A percentile compares a stretch with the other conserved stretches of the same genome.
These are phyloP conservation scores for Scaptomyza cyrtandrae DNA, from an alignment of 2,888 invertebrate genomes.

Conservation along the genomic window DNA sequence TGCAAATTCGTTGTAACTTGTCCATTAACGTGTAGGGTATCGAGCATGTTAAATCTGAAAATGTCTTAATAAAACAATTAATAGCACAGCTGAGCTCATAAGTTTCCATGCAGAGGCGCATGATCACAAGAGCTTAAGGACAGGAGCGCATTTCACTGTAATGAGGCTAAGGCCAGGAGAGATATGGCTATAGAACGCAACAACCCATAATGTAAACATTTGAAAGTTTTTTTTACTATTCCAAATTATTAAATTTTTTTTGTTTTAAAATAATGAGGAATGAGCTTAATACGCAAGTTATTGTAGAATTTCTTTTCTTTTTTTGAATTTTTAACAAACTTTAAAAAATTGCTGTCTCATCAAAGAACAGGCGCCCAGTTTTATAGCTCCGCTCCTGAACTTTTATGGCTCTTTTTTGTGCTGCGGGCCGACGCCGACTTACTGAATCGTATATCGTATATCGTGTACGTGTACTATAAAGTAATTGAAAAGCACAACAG, in stretches of 20 bases:
- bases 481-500: slow-evolving; percentile 80
- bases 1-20: slow-evolving; percentile 5
- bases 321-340: too few species aligned
- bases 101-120: slow-evolving; percentile 61
- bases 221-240: too few species aligned
- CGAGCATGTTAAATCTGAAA: slow-evolving; percentile 76
- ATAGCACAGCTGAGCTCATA: slow-evolving; percentile 79
- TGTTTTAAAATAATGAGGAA: too few species aligned
- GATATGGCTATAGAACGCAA: too few species aligned
- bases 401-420: slow-evolving; percentile 25
- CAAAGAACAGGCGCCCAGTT: too few species aligned
- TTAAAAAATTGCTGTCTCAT: too few species aligned
- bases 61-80: slow-evolving; percentile 80
- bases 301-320: too few species aligned
- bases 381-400: slow-evolving; percentile 57
- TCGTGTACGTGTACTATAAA: slow-evolving; percentile 78
- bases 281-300: too few species aligned
- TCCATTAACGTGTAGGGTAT: slow-evolving; percentile 46
- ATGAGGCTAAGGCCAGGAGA: slow-evolving; percentile 6
- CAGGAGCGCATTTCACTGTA: slow-evolving; percentile 57
- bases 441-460: slow-evolving; percentile 31
- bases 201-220: too few species aligned
- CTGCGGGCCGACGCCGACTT: slow-evolving; percentile 30
- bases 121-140: slow-evolving; percentile 46
- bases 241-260: too few species aligned